Evolutionary conservation across 2,113 vertebrate species (phyloP), one percentile per base, ranked within the genome.

Genomic region (Leptobrachium leishanense): DNA sequence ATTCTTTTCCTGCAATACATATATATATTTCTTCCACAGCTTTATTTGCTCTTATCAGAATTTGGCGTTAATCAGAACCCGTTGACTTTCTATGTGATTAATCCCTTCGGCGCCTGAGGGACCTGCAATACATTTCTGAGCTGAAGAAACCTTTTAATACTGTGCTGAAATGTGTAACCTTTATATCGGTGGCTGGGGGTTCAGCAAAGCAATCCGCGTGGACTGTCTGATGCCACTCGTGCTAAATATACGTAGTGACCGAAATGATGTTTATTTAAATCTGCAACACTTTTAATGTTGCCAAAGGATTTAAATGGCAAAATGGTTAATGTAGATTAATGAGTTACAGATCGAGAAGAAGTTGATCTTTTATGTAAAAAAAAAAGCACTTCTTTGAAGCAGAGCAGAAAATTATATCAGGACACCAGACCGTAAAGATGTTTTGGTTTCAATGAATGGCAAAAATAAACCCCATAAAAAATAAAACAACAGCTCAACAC

Each of bases 31-130:
- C 68, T 43, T 73, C 15, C 43, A 41, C 70, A 74, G 70, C 77
- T 80, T 63, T 72, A 59, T 80, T 74, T 80, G 77, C 70, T 67
- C 77, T 80, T 80, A 80, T 80, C 77, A 80, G 77, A 68, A 31
- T 80, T 73, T 80, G 63, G 70, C 71, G 69, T 80, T 80, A 80
- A 80, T 80, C 70, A 80, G 77, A 63, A 80, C 63, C 57, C 50
- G 11, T 69, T 80, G 70, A 80, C 77, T 80, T 80, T 74, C 73
- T 80, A 62, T 4, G 70, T 80, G 77, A 73, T 80, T 80, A 80
- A 80, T 80, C 63, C 77, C 65, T 80, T 80, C 43, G 50, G 77
- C 3, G 70, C 77, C 70, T 41, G 3, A 68, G 77, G 77, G 70
- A 80, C 50, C 70, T 10, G 20, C 77, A 80, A 73, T 74, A 67